Evolutionary conservation across 2,888 invertebrate genomes (phyloP), one percentile per base, ranked within the genome.

Genomic region (Tenthredo mesomela): DNA sequence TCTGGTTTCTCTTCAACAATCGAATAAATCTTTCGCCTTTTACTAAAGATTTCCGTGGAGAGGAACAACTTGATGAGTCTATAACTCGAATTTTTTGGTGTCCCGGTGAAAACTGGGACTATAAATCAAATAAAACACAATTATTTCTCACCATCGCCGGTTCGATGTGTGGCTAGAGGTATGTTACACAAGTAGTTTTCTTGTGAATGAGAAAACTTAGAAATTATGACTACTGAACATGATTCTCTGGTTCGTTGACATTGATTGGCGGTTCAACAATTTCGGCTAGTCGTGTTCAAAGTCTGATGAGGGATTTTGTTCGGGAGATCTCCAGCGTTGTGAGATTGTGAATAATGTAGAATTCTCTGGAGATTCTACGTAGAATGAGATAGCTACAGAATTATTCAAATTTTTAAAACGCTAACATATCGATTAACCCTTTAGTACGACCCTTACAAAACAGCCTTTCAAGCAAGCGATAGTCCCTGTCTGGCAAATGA

Each of bases 1-100:
- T 93, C 93, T 90, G 92, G 92, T 67, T 67, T 67, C 67, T 67
- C 67, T 33, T 67, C 67, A 67, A 67, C 4, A 67, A 15, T 33
- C 33, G 67, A 67, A 67, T 67, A 67, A 67, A 67, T 67, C 67
- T 67, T 67, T 67, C 67, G 67, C 67, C 67, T 67, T 67, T 67
- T 67, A 67, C 67, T 67, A 67, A 67, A 67, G 67, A 67, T 67
- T 67, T 67, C 67, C 67, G 67, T 67, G 67, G 67, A 67, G 67
- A 67, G 67, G 67, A 67, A 67, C 67, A 67, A 67, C 25, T 67
- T 67, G 67, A 67, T 67, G 67, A 67, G 67, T 67, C 67, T 67
- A 67, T 67, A 67, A 67, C 43, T 73, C 73, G 43, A 73, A 73
- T 73, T 73, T 73, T 43, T 73, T 73, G 4, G 4, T 21, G 73